Evolutionary conservation across 2,888 invertebrate species (phyloP), one percentile per base, ranked within the genome.

Genomic region (Tenthredo amoena): DNA sequence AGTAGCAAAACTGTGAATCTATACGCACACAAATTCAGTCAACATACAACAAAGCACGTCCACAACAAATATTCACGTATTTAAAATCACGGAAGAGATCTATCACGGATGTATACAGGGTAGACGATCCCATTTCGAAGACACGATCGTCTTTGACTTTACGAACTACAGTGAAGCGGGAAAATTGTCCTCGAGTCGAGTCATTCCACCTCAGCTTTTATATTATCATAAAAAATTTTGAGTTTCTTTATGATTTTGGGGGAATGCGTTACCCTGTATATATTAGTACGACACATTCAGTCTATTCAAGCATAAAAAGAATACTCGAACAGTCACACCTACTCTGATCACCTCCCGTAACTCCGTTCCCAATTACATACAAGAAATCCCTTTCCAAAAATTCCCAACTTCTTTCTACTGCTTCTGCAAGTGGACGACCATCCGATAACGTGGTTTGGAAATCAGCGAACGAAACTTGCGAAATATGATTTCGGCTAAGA

Each of bases 211-310:
- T 43, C 40, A 43, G 43, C 43, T 77, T 77, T 55, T n/a, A 34
- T 31, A 10, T n/a, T 21, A 26, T 21, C 4, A 21, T n/a, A 3
- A 21, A 87, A 87, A 86, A 3, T 62, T 12, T 26, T 26, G 26
- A 12, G 2, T 62, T 10, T 9, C 26, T 9, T 1, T 2, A 10
- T 12, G 12, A 62, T 26, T 62, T 62, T 21, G 0, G 5, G 18
- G 18, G 0, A 68, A 31, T 87, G 86, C 72, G 86, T 86, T 85
- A 88, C 88, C 86, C 85, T 86, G 89, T 87, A 88, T 89, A 88
- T 89, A 90, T 91, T 89, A 90, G 91, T 91, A 89, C 89, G 91
- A 91, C 92, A 92, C 91, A 89, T 91, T 90, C 91, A 91, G 90
- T 88, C 79, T 87, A 91, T 89, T 91, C 87, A 68, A 47, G 34